Conservation (phyloP, 1,140 invertebrate genomes). For the Drosophila baimaii region DNA sequence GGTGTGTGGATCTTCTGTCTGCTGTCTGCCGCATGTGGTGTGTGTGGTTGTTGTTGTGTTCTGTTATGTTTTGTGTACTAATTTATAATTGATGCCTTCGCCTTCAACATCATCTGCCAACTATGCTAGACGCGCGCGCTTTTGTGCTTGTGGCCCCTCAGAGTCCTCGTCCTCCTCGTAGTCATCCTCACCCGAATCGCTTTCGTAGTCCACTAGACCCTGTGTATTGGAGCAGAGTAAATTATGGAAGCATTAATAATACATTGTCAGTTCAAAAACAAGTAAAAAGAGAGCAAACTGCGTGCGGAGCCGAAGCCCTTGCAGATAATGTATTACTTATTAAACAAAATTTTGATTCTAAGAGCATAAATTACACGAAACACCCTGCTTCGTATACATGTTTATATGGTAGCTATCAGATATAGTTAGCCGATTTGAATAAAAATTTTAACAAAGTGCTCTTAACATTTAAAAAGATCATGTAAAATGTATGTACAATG, state of each 20-base stretch:
- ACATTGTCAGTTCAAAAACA: not conserved
- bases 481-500: too few relatives aligned
- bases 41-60: conserved; percentile 25
- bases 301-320: too few relatives aligned
- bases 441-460: too few relatives aligned
- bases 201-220: conserved; percentile 98
- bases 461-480: too few relatives aligned
- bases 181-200: conserved; percentile 97
- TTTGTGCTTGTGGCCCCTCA: conserved; percentile 80
- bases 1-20: conserved; percentile 21
- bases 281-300: too few relatives aligned
- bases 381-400: too few relatives aligned
- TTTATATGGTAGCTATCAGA: too few relatives aligned
- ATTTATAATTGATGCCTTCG: conserved; percentile 77
- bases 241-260: not conserved
- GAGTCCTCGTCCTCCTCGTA: conserved; percentile 92
- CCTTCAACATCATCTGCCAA: conserved; percentile 43
- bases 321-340: too few relatives aligned
- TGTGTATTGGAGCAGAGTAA: conserved; percentile 71
- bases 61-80: conserved; percentile 59
- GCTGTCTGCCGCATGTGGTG: conserved; percentile 29
- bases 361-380: too few relatives aligned
- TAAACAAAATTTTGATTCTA: too few relatives aligned
- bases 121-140: conserved; percentile 83
- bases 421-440: too few relatives aligned